A percentile compares a stretch with the other conserved stretches of the same genome.
phyloP scores from a whole-genome alignment of 2,888 invertebrate genomes.

The Protodeltote pygarga region DNA sequence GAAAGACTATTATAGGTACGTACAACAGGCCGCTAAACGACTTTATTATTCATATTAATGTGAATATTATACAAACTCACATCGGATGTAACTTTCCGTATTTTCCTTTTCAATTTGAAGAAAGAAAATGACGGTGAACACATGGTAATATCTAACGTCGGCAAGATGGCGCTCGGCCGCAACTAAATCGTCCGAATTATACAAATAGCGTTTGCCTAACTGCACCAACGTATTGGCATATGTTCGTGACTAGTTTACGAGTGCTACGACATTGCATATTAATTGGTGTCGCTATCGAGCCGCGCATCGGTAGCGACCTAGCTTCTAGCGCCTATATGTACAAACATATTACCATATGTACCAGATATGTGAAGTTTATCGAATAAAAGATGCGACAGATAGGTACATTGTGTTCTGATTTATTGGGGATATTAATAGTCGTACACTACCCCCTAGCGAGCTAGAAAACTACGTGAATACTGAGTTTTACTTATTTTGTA shows the following conservation, averaged over 20 bases:
- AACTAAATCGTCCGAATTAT: constrained; percentile 79
- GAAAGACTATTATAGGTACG: constrained; percentile 24
- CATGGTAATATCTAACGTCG: constrained; percentile 22
- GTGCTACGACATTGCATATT: constrained; percentile 85
- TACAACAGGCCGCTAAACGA: constrained; percentile 23
- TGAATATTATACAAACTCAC: constrained; percentile 37
- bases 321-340: constrained; percentile 61
- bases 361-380: constrained; percentile 17
- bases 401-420: constrained; percentile 9
- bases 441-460: no score
- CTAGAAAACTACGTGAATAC: no score
- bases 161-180: constrained; percentile 52
- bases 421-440: not conserved
- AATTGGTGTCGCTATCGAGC: constrained; percentile 83
- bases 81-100: constrained; percentile 19
- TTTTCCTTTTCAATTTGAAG: constrained; percentile 39
- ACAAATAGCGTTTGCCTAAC: constrained; percentile 82
- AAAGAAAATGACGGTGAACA: constrained; percentile 39
- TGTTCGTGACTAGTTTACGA: constrained; percentile 86
- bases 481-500: no score
- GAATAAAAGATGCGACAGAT: constrained; percentile 14
- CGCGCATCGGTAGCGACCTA: constrained; percentile 77
- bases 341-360: constrained; percentile 44
- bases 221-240: constrained; percentile 84
- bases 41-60: constrained; percentile 43